These are phyloP conservation scores for Chesias legatella DNA, from an alignment of 2,888 invertebrate genomes.

Conservation along the genomic window DNA sequence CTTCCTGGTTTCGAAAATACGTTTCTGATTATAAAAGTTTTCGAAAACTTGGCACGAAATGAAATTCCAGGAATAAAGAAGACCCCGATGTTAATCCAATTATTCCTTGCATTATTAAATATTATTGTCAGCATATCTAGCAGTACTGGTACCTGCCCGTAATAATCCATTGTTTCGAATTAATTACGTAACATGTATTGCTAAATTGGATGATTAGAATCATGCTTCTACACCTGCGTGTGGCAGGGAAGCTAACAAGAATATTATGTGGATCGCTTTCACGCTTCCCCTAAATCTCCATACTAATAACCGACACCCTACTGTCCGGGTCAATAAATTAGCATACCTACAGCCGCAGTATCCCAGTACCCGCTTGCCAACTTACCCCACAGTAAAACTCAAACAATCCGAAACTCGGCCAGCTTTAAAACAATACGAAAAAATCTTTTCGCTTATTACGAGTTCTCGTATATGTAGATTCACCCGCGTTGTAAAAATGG, in stretches of 20 bases:
- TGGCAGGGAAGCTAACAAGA: conserved; percentile 24
- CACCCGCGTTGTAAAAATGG: conserved; percentile 39
- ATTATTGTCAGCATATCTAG: too few species aligned
- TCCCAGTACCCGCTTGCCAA: conserved; percentile 34
- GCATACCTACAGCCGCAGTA: conserved; percentile 36
- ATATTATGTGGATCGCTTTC: conserved; percentile 25
- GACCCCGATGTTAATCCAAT: too few species aligned
- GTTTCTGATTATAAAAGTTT: too few species aligned
- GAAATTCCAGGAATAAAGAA: too few species aligned
- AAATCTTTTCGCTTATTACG: conserved; percentile 38
- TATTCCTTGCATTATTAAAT: too few species aligned
- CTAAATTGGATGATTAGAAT: conserved; percentile 21
- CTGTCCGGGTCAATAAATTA: conserved; percentile 38
- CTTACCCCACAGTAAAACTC: conserved; percentile 33
- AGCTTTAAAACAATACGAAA: conserved; percentile 31
- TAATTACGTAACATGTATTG: conserved; percentile 2
- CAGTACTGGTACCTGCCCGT: too few species aligned
- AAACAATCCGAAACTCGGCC: conserved; percentile 28
- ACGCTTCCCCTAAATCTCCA: conserved; percentile 29
- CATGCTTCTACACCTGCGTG: conserved; percentile 21
- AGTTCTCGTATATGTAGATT: conserved; percentile 31
- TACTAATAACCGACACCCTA: conserved; percentile 36
- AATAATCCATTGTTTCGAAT: conserved; percentile 5
- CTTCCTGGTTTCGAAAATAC: too few species aligned
- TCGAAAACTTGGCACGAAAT: too few species aligned